Base-by-base conservation (phyloP, 2,888 invertebrate genomes). In the Andrena marginata region DNA sequence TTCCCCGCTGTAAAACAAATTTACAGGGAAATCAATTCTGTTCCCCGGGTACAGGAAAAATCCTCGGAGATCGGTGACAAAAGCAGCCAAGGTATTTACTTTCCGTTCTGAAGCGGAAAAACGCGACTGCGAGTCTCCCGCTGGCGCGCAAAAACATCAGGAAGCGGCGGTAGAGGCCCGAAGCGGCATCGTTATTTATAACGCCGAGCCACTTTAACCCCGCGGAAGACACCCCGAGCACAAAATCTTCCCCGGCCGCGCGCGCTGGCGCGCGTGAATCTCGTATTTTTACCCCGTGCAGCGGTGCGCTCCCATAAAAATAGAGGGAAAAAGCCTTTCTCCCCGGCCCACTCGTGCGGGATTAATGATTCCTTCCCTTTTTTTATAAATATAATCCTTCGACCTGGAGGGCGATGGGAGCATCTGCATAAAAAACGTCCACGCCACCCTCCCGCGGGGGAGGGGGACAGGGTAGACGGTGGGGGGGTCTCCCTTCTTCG, bases 221-320 rank as follows among this genome's bases (percentile, higher is more conserved):
- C 31, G 29, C 10, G 56, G 26, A 59, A 64, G 68, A 35, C 48
- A 64, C 16, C 56, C 56, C 16, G 26, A 54, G 60, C 71, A 68
- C 78, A 72, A 80, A 80, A 80, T 67, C 74, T 56, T 67, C 4
- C 51, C 20, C 54, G 8, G 23, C 63, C 65, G 51, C 23, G 51
- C 23, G 20, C 51, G 51, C 0, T 68, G 60, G 48, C 77, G 68
- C 56, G 71, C 54, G 78, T 80, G 79, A 77, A 87, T 81, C 64
- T 84, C 87, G 87, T 87, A 87, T 87, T 85, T 87, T 87, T 87
- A 87, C 78, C 72, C 71, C 71, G 51, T 77, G 76, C 62, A 49
- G 73, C 64, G 56, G 54, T 51, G 62, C 77, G 69, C 26, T 67
- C 75, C 68, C 67, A 48, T 85, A 87, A 87, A 86, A 77, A 85